Evolutionary conservation across 2,797 vertebrate species (phyloP).

Genomic region (Argyrosomus regius): DNA sequence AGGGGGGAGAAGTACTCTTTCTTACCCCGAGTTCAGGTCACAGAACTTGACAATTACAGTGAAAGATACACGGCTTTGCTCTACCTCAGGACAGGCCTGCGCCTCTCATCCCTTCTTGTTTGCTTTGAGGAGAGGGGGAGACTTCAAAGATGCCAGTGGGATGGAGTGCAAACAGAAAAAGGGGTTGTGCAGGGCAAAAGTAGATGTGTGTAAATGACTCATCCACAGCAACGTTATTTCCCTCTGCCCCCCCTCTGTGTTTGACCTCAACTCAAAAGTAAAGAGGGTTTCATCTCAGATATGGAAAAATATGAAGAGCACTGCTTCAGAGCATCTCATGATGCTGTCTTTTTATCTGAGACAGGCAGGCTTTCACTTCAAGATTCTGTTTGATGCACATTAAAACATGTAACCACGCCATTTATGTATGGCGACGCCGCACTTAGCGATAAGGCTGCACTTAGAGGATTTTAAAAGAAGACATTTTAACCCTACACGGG

Average conservation of each 20-base stretch:
- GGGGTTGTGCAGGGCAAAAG: not conserved
- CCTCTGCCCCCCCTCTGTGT: not conserved
- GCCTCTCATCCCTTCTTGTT: not conserved
- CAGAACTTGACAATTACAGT: conserved; percentile 29
- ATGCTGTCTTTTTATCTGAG: conserved; percentile 2
- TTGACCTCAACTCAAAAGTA: conserved; percentile 32
- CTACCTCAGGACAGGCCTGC: not conserved
- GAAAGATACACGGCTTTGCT: conserved; percentile 17
- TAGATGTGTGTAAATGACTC: conserved; percentile 17
- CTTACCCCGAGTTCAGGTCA: conserved; percentile 15
- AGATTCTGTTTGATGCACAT: conserved; percentile 18
- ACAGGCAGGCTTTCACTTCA: not conserved
- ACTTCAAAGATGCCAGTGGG: conserved; percentile 13
- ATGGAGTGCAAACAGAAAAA: conserved; percentile 1
- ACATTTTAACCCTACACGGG: not conserved
- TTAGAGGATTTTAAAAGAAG: not conserved
- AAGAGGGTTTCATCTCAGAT: conserved; percentile 23
- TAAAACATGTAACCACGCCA: not conserved
- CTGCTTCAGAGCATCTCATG: not conserved
- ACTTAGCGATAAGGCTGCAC: not conserved
- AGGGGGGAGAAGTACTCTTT: not conserved
- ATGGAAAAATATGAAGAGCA: conserved; percentile 9
- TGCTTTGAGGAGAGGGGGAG: conserved; percentile 6
- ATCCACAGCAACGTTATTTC: conserved; percentile 14
- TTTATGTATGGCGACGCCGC: not conserved